These are phyloP conservation scores for Cerastis rubricosa DNA, from an alignment of 2,888 invertebrate species.

Conservation along the genomic window DNA sequence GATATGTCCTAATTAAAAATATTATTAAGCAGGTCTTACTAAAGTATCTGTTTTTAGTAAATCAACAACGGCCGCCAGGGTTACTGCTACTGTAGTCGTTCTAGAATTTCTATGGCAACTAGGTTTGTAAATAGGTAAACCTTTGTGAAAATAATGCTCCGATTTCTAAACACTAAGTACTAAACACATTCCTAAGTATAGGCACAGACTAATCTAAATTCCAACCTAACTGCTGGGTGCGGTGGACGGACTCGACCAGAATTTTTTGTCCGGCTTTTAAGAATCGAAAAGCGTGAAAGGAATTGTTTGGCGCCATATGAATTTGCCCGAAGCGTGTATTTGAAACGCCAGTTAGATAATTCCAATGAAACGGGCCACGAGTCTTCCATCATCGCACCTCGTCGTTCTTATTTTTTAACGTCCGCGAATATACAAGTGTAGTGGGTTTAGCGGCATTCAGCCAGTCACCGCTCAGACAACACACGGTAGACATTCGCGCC, in stretches of 20 bases:
- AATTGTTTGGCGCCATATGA: conserved; percentile 55
- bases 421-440: conserved; percentile 87
- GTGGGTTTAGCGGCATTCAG: conserved; percentile 81
- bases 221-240: conserved; percentile 41
- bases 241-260: conserved; percentile 37
- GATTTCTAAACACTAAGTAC: conserved; percentile 28
- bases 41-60: conserved; percentile 21
- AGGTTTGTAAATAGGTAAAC: conserved; percentile 15
- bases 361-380: conserved; percentile 79
- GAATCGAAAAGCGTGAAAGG: conserved; percentile 57
- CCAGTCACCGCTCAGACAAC: conserved; percentile 87
- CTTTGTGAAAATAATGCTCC: conserved; percentile 18
- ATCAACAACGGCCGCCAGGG: neutral
- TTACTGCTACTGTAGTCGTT: neutral
- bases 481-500: conserved; percentile 81
- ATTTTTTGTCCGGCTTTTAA: conserved; percentile 47
- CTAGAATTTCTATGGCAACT: conserved; percentile 1
- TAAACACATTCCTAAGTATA: conserved; percentile 14
- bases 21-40: conserved; percentile 12
- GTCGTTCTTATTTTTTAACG: conserved; percentile 87
- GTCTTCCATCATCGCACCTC: conserved; percentile 86
- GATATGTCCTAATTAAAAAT: conserved; percentile 32
- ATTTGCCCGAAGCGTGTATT: conserved; percentile 57
- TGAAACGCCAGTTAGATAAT: conserved; percentile 81
- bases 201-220: conserved; percentile 50